phyloP scores from a whole-genome alignment of 2,888 invertebrate species.

The Eumerus sabulonum region DNA sequence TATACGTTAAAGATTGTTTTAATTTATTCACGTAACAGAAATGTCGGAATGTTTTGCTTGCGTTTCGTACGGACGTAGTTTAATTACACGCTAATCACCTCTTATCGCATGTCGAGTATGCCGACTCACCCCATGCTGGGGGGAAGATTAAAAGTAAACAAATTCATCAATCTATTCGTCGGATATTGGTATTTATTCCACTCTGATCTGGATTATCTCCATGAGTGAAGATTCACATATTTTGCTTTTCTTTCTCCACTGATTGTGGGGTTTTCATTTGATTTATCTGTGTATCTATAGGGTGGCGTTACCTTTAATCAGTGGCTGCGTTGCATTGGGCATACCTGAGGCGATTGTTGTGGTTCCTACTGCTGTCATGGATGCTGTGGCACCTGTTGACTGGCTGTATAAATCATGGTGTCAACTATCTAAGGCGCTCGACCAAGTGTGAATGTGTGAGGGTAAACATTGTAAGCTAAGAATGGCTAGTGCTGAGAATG shows the following conservation, averaged over 20 bases:
- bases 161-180: conserved; percentile 1
- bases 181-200: conserved; percentile 21
- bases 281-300: conserved; percentile 24
- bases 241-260: too few species aligned
- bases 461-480: conserved; percentile 28
- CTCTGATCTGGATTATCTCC: conserved; percentile 24
- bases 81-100: conserved; percentile 14
- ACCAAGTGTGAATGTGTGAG: conserved; percentile 29
- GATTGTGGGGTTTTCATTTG: too few species aligned
- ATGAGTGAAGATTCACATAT: too few species aligned
- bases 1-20: too few species aligned
- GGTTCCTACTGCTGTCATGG: not conserved
- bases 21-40: too few species aligned
- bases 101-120: not conserved
- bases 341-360: too few species aligned
- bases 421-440: conserved; percentile 53
- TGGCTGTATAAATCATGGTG: conserved; percentile 59
- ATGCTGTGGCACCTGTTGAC: conserved; percentile 50
- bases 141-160: conserved; percentile 14
- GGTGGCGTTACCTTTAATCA: conserved; percentile 24
- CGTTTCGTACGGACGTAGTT: not conserved
- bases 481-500: too few species aligned
- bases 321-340: conserved; percentile 16
- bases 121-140: not conserved
- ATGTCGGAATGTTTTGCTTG: too few species aligned